Evolutionary conservation across 2,797 vertebrate genomes (phyloP).

Genomic region (Chaenodraco wilsoni): DNA sequence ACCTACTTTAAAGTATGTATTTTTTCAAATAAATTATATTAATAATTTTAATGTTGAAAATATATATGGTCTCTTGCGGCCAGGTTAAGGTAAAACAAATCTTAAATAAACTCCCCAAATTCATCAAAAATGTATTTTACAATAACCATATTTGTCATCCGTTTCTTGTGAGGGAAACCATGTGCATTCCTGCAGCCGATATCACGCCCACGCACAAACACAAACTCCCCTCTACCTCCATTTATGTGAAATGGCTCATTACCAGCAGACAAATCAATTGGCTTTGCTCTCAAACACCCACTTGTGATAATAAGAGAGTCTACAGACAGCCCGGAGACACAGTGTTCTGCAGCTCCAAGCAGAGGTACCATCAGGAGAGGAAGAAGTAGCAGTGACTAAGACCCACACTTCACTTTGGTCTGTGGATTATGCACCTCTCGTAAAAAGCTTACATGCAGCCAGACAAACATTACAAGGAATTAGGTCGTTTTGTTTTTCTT

Average conservation of each 20-base stretch:
- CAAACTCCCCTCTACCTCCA: slow-evolving; percentile 71
- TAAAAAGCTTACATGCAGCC: slow-evolving; percentile 30
- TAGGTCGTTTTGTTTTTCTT: not conserved
- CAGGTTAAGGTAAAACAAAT: slow-evolving; percentile 13
- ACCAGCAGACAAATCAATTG: slow-evolving; percentile 85
- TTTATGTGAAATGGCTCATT: slow-evolving; percentile 80
- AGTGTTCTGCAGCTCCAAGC: slow-evolving; percentile 59
- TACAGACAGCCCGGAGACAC: slow-evolving; percentile 70
- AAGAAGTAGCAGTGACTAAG: slow-evolving; percentile 61
- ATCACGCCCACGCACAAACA: slow-evolving; percentile 64
- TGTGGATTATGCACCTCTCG: slow-evolving; percentile 47
- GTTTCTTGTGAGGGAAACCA: slow-evolving; percentile 44
- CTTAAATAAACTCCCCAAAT: not conserved
- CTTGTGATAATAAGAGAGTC: slow-evolving; percentile 82
- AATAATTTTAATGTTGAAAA: slow-evolving; percentile 14
- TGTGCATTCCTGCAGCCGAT: slow-evolving; percentile 56
- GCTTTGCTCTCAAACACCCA: slow-evolving; percentile 81
- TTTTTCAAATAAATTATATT: no score
- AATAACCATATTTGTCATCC: slow-evolving; percentile 32
- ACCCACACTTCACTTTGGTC: slow-evolving; percentile 58
- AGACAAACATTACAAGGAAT: slow-evolving; percentile 10
- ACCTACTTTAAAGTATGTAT: no score
- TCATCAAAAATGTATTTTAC: slow-evolving; percentile 26
- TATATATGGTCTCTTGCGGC: not conserved
- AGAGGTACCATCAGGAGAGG: slow-evolving; percentile 49